Conservation (phyloP, 1,140 invertebrate species). For the Macrostomum lignano region DNA sequence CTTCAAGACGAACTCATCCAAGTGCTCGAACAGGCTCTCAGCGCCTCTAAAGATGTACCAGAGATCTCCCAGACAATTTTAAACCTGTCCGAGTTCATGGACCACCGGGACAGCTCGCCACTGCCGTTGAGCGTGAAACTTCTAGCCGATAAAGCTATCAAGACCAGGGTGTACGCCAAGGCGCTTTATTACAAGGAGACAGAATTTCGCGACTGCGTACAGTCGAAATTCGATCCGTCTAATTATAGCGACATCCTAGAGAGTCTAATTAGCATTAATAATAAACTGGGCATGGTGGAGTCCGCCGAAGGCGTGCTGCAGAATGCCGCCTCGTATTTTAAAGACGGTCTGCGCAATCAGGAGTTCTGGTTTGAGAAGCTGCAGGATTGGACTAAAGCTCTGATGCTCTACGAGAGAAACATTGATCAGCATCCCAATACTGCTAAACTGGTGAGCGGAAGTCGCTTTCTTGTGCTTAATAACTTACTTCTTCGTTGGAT, state of each 20-base stretch:
- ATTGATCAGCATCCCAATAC: too few species aligned
- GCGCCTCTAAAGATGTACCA: constrained; percentile 57
- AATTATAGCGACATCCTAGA: constrained; percentile 3
- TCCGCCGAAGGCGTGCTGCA: constrained; percentile 67
- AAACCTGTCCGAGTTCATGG: constrained; percentile 95
- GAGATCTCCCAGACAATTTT: constrained; percentile 89
- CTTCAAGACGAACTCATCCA: constrained; percentile 57
- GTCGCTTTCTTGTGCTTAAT: too few species aligned
- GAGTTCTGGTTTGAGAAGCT: constrained; percentile 94
- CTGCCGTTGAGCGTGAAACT: constrained; percentile 57
- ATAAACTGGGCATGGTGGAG: constrained; percentile 89
- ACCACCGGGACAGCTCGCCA: constrained; percentile 50
- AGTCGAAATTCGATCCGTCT: constrained; percentile 5
- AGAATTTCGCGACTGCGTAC: constrained; percentile 40
- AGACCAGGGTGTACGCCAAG: constrained; percentile 57
- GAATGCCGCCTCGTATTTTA: constrained; percentile 53
- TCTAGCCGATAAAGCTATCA: constrained; percentile 33
- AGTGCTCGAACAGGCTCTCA: constrained; percentile 54
- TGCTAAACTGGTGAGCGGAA: too few species aligned
- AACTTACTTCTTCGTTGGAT: too few species aligned
- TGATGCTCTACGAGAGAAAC: constrained; percentile 47
- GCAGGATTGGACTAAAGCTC: constrained; percentile 85
- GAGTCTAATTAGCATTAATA: constrained; percentile 47
- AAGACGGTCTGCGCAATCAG: constrained; percentile 39
- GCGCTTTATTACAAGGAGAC: constrained; percentile 94